phyloP scores from a whole-genome alignment of 2,113 vertebrate species.

The Capreolus pygargus region DNA sequence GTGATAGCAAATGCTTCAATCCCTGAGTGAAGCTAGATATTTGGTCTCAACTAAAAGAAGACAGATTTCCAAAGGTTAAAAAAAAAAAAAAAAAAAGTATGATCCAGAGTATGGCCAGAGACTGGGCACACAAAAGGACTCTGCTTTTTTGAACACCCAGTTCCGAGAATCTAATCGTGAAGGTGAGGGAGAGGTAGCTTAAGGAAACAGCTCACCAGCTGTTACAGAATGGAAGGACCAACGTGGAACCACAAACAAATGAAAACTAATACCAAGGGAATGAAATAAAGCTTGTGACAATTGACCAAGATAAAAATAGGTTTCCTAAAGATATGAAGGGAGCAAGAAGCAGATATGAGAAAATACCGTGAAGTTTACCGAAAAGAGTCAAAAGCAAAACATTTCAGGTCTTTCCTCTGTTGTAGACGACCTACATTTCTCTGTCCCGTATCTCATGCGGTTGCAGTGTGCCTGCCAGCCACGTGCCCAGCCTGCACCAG shows the following conservation, averaged over 20 bases:
- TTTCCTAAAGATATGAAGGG: background rate
- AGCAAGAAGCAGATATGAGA: background rate
- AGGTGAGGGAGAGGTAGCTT: background rate
- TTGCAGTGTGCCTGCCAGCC: background rate
- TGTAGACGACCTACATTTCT: background rate
- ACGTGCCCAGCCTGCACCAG: background rate
- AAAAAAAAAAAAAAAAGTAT: background rate
- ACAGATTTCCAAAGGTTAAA: background rate
- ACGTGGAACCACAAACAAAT: background rate
- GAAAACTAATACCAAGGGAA: slow-evolving; percentile 7
- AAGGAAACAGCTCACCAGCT: background rate
- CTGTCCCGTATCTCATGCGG: background rate
- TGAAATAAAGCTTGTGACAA: background rate
- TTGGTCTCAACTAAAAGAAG: background rate
- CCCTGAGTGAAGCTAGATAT: background rate
- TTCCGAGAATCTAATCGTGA: background rate
- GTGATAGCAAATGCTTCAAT: background rate
- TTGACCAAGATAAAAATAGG: background rate
- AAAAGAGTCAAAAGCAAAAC: background rate
- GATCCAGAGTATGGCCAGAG: background rate
- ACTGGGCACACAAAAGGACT: background rate
- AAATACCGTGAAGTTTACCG: background rate
- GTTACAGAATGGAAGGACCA: background rate
- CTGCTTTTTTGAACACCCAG: background rate
- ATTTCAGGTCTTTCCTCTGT: background rate